Conservation (phyloP, 2,888 invertebrate genomes). For the Netelia fuscicornis region DNA sequence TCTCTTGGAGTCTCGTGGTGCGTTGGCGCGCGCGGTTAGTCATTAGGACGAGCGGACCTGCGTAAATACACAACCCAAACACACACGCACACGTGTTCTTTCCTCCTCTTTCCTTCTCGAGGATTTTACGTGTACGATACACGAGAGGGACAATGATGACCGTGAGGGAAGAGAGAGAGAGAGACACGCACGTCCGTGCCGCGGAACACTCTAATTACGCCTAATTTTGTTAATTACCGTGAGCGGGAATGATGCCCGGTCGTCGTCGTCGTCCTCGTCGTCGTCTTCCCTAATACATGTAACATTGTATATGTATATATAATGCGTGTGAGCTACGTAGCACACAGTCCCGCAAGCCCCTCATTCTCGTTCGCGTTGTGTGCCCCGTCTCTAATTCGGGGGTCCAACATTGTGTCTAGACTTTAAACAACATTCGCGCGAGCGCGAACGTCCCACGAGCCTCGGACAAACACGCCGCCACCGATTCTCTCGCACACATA, state of each 20-base stretch:
- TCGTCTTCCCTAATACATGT: conserved; percentile 33
- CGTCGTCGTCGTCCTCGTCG: conserved; percentile 31
- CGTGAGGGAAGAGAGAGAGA: conserved; percentile 17
- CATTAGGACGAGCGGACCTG: conserved; percentile 75
- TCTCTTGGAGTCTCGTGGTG: conserved; percentile 41
- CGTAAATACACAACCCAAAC: conserved; percentile 72
- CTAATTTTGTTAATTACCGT: conserved; percentile 84
- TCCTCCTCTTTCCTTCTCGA: conserved; percentile 41
- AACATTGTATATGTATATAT: neutral
- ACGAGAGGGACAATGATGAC: conserved; percentile 30
- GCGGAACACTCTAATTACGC: conserved; percentile 81
- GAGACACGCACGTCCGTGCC: conserved; percentile 59
- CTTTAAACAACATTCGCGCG: conserved; percentile 83
- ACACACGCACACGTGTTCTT: conserved; percentile 31
- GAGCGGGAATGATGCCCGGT: conserved; percentile 64
- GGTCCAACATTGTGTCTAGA: conserved; percentile 84
- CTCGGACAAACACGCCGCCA: conserved; percentile 59
- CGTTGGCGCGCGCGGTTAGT: conserved; percentile 73
- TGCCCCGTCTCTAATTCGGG: conserved; percentile 81
- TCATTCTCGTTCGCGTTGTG: conserved; percentile 73
- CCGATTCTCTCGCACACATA: conserved; percentile 25
- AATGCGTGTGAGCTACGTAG: conserved; percentile 43
- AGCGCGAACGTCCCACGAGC: conserved; percentile 69
- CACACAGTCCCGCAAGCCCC: conserved; percentile 71
- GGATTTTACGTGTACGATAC: conserved; percentile 42